Evolutionary conservation across 2,888 invertebrate species (phyloP).

Genomic region (Odontocolon sp.): DNA sequence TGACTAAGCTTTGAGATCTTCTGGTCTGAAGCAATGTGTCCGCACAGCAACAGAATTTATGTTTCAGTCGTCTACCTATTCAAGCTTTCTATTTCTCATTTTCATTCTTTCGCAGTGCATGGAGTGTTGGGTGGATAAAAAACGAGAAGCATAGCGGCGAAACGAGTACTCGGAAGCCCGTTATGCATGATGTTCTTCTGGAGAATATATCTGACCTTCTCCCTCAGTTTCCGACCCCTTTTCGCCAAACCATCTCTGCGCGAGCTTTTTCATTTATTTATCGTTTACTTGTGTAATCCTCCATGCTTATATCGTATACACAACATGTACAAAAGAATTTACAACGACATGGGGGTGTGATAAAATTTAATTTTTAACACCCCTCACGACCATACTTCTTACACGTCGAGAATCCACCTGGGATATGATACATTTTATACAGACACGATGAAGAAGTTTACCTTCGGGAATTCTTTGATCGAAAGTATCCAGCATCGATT

Average conservation of each 20-base stretch:
- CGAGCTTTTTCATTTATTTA: conserved; percentile 48
- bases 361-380: conserved; percentile 65
- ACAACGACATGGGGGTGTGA: conserved; percentile 49
- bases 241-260: conserved; percentile 22
- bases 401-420: conserved; percentile 36
- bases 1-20: conserved; percentile 58
- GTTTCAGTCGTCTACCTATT: conserved; percentile 63
- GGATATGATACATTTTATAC: conserved; percentile 32
- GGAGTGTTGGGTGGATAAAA: conserved; percentile 11
- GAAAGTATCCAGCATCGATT: not conserved
- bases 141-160: conserved; percentile 22
- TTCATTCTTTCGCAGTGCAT: conserved; percentile 24
- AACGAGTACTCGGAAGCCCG: conserved; percentile 2
- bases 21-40: conserved; percentile 33
- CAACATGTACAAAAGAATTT: conserved; percentile 10
- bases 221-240: conserved; percentile 2
- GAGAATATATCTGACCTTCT: conserved; percentile 42
- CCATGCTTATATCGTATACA: conserved; percentile 38
- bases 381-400: conserved; percentile 32
- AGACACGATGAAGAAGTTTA: not conserved
- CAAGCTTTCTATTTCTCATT: conserved; percentile 32
- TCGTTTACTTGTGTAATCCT: conserved; percentile 32
- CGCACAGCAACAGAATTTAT: conserved; percentile 71
- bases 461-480: conserved; percentile 16
- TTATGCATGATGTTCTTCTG: conserved; percentile 22